phyloP scores from a whole-genome alignment of 37 sponge, comb jelly and placozoan genomes.

The Hexactinellida sp. region DNA sequence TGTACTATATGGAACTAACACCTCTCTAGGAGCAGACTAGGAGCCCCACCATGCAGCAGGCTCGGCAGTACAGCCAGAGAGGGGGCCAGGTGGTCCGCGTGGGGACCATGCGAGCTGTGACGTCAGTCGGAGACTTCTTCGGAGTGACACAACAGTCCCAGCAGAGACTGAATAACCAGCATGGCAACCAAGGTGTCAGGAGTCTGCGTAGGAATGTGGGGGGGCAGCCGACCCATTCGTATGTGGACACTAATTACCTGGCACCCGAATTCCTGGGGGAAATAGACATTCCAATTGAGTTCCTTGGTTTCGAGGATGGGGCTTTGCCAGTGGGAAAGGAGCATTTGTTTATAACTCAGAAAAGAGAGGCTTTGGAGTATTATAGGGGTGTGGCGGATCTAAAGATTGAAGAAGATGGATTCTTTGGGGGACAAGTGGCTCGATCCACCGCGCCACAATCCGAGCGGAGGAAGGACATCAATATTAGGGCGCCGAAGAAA shows the following conservation, averaged over 20 bases:
- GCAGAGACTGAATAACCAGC: not conserved
- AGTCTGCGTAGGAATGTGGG: not conserved
- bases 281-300: not conserved
- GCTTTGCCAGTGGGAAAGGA: not conserved
- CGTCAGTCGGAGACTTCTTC: constrained; percentile 63
- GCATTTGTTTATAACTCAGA: not conserved
- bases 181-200: not conserved
- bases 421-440: not conserved
- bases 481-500: not conserved
- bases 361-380: constrained; percentile 16
- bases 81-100: constrained; percentile 24
- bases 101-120: constrained; percentile 19
- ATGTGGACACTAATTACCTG: not conserved
- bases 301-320: not conserved
- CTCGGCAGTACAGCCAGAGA: not conserved
- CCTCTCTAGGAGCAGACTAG: too few relatives aligned
- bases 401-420: constrained; percentile 2
- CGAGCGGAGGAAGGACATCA: not conserved
- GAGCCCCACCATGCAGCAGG: not conserved
- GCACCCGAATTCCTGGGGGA: not conserved
- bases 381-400: constrained; percentile 8
- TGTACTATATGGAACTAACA: too few relatives aligned
- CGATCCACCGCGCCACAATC: not conserved
- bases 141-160: constrained; percentile 59
- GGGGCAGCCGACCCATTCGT: not conserved